A percentile compares a stretch with the other conserved stretches of the same genome.
phyloP scores from a whole-genome alignment of 1,140 invertebrate genomes.

The Diachasmimorpha longicaudata region DNA sequence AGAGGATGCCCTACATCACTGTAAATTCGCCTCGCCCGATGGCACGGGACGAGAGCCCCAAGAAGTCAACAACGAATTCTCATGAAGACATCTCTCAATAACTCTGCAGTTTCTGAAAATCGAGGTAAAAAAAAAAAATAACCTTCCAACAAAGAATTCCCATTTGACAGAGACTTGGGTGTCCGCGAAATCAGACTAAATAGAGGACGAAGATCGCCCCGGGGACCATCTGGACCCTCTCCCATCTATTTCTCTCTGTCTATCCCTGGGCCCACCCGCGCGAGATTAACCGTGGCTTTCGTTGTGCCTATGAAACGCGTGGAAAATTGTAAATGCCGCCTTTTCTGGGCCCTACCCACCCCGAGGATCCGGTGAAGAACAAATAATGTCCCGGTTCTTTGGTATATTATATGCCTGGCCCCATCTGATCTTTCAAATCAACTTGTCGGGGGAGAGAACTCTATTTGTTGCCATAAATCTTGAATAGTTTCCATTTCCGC shows the following conservation, averaged over 20 bases:
- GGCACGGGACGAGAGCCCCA: too few relatives aligned
- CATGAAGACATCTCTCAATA: not conserved
- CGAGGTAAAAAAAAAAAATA: not conserved
- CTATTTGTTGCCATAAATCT: not conserved
- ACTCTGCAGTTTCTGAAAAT: not conserved
- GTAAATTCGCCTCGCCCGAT: too few relatives aligned
- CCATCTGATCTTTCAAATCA: not conserved
- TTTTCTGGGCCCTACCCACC: not conserved
- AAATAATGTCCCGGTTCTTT: constrained; percentile 4
- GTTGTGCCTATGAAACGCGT: constrained; percentile 8
- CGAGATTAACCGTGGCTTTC: constrained; percentile 8
- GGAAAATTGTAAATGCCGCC: constrained; percentile 7
- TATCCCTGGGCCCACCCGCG: not conserved
- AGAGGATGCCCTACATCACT: too few relatives aligned
- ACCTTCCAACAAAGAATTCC: not conserved
- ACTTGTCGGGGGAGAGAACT: not conserved
- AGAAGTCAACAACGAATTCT: too few relatives aligned
- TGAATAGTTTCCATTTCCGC: not conserved
- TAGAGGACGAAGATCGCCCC: constrained; percentile 1
- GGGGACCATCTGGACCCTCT: constrained; percentile 6
- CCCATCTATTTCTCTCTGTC: not conserved
- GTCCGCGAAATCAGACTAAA: constrained; percentile 8
- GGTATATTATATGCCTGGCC: not conserved
- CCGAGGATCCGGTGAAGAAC: constrained; percentile 7
- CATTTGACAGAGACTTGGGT: constrained; percentile 4